Evolutionary conservation across 2,113 vertebrate genomes (phyloP), one percentile per base, ranked within the genome.

Genomic region (Poeciliopsis turrubarensis): DNA sequence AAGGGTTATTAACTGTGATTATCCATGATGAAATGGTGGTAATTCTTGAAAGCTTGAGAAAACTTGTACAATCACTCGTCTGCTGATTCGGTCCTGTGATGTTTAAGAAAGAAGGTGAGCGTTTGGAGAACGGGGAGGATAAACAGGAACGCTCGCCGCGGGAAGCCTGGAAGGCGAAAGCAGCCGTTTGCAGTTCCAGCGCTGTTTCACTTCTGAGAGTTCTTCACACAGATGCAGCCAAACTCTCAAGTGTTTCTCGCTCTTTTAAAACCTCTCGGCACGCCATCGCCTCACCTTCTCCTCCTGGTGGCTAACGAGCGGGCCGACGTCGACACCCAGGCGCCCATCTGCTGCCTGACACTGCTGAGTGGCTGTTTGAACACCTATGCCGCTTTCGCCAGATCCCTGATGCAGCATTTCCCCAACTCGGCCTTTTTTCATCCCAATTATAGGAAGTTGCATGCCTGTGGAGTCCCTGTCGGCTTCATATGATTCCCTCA

Each of bases 1-100:
- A 86, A 83, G 83, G 80, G 89, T 93, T 90, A 93, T 91, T 86
- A 92, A 93, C 89, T 65, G 84, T 92, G 93, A 94, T 94, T 93
- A 93, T 91, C 90, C 81, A 41, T 89, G 91, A 91, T 91, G 86
- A 90, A 91, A 89, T 73, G 79, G 69, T 73, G 88, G 89, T 92
- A 80, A 91, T 92, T 93, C 90, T 82, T 70, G 82, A 89, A 88
- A 89, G 89, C 92, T 89, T 88, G 87, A 79, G 90, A 90, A 92
- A 92, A 93, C 91, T 89, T 87, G 88, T 89, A 84, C 87, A 41
- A 81, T 83, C 65, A 86, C 90, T 85, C 86, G 83, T 89, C 86
- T 84, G 83, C 85, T 78, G 87, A 89, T 91, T 80, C 80, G 84
- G 70, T 87, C 77, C 85, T 84, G 86, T 87, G 86, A 92, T 89